Percentiles rank a stretch among this genome's conserved stretches.
Evolutionary conservation across 2,797 vertebrate genomes (phyloP).

Genomic region (Zalophus californianus): DNA sequence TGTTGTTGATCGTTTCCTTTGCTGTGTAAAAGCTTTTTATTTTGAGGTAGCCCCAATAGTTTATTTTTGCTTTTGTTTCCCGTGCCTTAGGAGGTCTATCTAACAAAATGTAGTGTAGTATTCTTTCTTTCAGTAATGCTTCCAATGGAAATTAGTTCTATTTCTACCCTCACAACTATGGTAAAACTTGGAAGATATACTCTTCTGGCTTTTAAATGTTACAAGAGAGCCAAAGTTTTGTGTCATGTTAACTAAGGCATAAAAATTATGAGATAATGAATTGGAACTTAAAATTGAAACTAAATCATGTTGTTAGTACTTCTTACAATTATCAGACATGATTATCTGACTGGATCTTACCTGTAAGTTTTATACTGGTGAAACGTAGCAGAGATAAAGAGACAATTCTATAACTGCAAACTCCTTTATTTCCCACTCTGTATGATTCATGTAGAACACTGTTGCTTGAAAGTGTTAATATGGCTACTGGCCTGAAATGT

Average conservation of each 20-base stretch:
- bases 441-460: constrained; percentile 7
- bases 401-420: neutral
- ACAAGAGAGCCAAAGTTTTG: neutral
- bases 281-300: constrained; percentile 50
- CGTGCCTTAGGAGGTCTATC: neutral
- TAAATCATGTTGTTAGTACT: constrained; percentile 13
- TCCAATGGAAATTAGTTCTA: neutral
- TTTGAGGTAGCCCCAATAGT: neutral
- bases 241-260: constrained; percentile 45
- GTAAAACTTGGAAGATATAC: neutral
- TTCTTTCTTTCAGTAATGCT: neutral
- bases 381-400: neutral
- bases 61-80: neutral
- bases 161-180: neutral
- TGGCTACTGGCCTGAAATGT: neutral
- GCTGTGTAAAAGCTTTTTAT: neutral
- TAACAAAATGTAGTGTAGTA: neutral
- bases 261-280: constrained; percentile 40
- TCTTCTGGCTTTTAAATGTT: constrained; percentile 32
- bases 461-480: neutral
- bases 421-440: neutral
- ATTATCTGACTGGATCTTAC: constrained; percentile 13
- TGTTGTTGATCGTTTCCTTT: neutral
- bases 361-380: neutral
- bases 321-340: constrained; percentile 8